Evolutionary conservation across 2,888 invertebrate genomes (phyloP), one percentile per base, ranked within the genome.

Genomic region (Drosophila pseudotakahashii): DNA sequence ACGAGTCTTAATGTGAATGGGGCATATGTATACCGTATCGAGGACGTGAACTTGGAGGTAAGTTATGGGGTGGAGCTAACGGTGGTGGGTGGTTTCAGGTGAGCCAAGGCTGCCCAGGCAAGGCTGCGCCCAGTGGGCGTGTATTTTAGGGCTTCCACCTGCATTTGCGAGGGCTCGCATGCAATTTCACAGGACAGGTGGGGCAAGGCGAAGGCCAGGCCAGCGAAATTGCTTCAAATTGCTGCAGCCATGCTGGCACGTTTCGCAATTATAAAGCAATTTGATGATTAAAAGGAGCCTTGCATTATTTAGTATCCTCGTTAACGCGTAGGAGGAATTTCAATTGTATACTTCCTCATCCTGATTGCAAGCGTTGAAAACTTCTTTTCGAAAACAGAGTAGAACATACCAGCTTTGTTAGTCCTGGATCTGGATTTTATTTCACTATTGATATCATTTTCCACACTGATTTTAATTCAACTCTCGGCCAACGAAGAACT

Each of bases 401-500:
- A 2, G 0, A 7, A 62, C 68, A 14, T 39, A 67, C 34, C 68
- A 47, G 55, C 10, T 47, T 26, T n/a, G 19, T 14, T 53, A 37
- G 11, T 67, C 47, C 36, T 45, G 36, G 6, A 50, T 9, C 13
- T 47, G 7, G 55, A 52, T 58, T 42, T 60, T 79, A 70, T 64
- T 74, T 75, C 51, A 14, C 66, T 47, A 37, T 32, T 14, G 44
- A 50, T 72, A 30, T 34, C 85, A 88, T 88, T 64, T 77, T 41
- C 7, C 16, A 14, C 42, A 23, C 16, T 37, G 23, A 41, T 45
- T 39, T 59, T 55, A 61, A 53, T 62, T 53, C 0, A 39, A 51
- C 57, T 73, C 39, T 51, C 11, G 26, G 42, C 51, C 54, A 61
- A 47, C 39, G 19, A 41, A 50, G 37, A 70, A 44, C 50, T 63